A percentile compares a stretch with the other conserved stretches of the same genome.
These are phyloP conservation scores for Idaea dimidiata DNA, from an alignment of 2,888 invertebrate genomes.

Conservation along the genomic window DNA sequence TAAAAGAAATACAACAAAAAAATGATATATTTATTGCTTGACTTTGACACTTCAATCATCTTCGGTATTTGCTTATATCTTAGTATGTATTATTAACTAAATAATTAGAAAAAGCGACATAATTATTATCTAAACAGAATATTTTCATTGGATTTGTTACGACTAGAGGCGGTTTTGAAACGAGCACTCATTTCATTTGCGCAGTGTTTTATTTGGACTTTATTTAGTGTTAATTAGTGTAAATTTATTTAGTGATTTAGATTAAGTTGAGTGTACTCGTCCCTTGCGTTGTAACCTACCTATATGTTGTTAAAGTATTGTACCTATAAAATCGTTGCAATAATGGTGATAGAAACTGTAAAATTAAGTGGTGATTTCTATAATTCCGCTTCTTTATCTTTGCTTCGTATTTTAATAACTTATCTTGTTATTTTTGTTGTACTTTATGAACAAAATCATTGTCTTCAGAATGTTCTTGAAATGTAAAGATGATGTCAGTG, in stretches of 20 bases:
- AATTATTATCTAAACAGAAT: constrained; percentile 18
- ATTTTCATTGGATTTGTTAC: constrained; percentile 25
- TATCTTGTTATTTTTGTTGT: neutral
- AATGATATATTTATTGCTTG: too few relatives aligned
- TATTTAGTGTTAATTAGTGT: constrained; percentile 48
- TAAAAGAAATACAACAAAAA: too few relatives aligned
- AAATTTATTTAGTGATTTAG: constrained; percentile 29
- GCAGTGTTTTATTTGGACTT: constrained; percentile 61
- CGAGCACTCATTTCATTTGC: constrained; percentile 77
- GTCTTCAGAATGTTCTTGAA: neutral
- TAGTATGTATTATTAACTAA: neutral
- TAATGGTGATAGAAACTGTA: constrained; percentile 5
- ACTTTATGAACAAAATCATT: neutral
- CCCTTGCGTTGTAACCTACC: constrained; percentile 29
- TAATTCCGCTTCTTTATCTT: neutral
- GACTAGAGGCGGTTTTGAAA: constrained; percentile 60
- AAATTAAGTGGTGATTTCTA: neutral
- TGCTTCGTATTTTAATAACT: neutral
- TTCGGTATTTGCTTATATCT: too few relatives aligned
- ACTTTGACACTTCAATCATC: too few relatives aligned
- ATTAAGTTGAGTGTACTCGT: constrained; percentile 63
- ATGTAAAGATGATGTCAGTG: constrained; percentile 7
- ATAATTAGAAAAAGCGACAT: constrained; percentile 21
- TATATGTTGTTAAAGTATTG: constrained; percentile 1
- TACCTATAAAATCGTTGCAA: neutral